Evolutionary conservation across 2,113 vertebrate genomes (phyloP), one percentile per base, ranked within the genome.

Genomic region (Oncorhynchus nerka): DNA sequence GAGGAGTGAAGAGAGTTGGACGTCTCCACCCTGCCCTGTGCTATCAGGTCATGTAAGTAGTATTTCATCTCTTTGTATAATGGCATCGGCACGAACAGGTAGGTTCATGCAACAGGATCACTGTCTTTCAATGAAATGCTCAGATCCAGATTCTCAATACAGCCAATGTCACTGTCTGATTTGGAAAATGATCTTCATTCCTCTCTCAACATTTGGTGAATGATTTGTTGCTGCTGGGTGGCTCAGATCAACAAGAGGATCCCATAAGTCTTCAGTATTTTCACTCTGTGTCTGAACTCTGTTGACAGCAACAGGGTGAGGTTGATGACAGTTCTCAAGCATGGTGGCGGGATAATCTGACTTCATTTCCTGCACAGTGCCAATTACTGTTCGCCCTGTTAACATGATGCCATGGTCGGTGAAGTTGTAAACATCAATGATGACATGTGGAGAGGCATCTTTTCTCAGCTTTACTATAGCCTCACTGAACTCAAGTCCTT

Each of bases 131-230:
- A 20, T 26, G 45, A 26, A 20, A 79, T 75, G 5, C 13, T 55
- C n/a, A 79, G 1, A 13, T 73, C 4, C 11, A 79, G n/a, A 0
- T 48, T 68, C 48, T 61, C 9, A 16, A 76, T 57, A 5, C 77
- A 74, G 4, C 80, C 71, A n/a, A 75, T 78, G 26, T 81, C 76
- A 39, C 34, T 39, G 34, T 39, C 34, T 32, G 51, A 22, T 8
- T 13, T 49, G 0, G 69, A 77, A 16, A 75, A 79, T 1, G 48
- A 70, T 2, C 1, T 11, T 1, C 13, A 82, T 32, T 79, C 77
- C 15, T 79, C 77, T 15, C 68, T 39, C 3, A 78, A 12, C 68
- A 82, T 68, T 22, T 78, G 7, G 15, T 6, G 2, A 5, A 73
- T 73, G 9, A 64, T 57, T 24, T 82, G 26, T 13, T 30, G 32